Base-by-base conservation (phyloP, 1,140 invertebrate genomes). In the Rhopalosiphum maidis region DNA sequence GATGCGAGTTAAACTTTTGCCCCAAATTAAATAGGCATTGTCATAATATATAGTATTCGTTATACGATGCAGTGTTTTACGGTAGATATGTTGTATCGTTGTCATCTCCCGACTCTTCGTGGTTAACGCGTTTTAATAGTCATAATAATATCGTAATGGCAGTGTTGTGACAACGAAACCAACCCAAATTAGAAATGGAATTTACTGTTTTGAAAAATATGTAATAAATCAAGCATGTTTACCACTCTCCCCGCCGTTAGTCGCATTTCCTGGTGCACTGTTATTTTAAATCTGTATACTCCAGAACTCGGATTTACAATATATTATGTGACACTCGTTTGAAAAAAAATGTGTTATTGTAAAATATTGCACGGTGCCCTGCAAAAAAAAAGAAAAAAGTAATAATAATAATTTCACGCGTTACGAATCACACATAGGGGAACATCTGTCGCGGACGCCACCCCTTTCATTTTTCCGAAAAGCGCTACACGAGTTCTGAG, bases 391-490 rank as follows among this genome's bases (percentile, higher is more conserved):
- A n/a, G n/a, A n/a, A 91, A 85, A 93, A 93, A 93, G 35, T 82
- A 82, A 91, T 54, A 86, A 86, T 93, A 86, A 93, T 93, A 93
- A 93, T 93, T 93, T 93, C 91, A 93, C 91, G 91, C 91, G 77
- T 93, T 85, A 93, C 91, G 82, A 93, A 93, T 93, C 91, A 54
- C 91, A 51, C 91, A 55, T 54, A 54, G 82, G 91, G 48, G 82
- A 83, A 85, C 91, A 93, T 93, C 91, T 93, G 91, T 86, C 91
- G 91, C 18, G 5, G 46, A 48, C 30, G 41, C 41, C 68, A 83
- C 91, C 91, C 91, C 77, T 92, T 92, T 92, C 77, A 51, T 55
- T 41, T 93, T 30, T 41, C 48, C 82, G 22, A 82, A 77, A 83
- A 46, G 68, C 30, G 22, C 48, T 21, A 83, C 68, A 48, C 30